Percentiles rank a stretch among this genome's conserved stretches.
Conservation (phyloP, 2,888 invertebrate genomes). For the Meiosimyza platycephala region DNA sequence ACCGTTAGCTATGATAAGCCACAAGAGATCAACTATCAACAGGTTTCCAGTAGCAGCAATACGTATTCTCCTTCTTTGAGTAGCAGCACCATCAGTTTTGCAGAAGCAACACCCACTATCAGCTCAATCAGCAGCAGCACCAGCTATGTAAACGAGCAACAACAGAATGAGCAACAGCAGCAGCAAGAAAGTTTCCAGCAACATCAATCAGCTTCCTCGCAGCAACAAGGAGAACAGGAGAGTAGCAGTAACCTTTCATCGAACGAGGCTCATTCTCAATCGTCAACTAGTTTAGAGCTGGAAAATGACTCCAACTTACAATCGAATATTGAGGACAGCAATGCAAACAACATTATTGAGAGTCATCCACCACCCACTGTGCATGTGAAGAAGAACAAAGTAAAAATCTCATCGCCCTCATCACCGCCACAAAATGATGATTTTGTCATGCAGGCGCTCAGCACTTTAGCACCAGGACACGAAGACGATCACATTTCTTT, state of each 20-base stretch:
- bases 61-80: conserved; percentile 8
- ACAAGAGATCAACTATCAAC: conserved; percentile 32
- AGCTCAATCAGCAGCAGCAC: conserved; percentile 24
- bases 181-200: conserved; percentile 11
- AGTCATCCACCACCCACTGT: conserved; percentile 46
- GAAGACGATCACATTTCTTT: conserved; percentile 50
- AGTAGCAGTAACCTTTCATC: conserved; percentile 14
- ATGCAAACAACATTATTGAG: conserved; percentile 40
- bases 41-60: conserved; percentile 21
- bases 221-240: conserved; percentile 10
- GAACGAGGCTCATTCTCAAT: conserved; percentile 41
- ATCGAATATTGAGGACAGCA: conserved; percentile 42
- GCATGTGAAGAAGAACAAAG: conserved; percentile 59
- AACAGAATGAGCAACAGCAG: background rate
- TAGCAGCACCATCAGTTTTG: conserved; percentile 10
- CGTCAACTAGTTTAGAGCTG: conserved; percentile 48
- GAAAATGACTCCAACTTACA: conserved; percentile 54
- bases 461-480: conserved; percentile 52
- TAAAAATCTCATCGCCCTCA: conserved; percentile 61
- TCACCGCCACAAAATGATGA: conserved; percentile 59
- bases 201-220: conserved; percentile 8
- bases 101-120: background rate
- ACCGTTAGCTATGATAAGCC: conserved; percentile 40
- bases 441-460: conserved; percentile 61
- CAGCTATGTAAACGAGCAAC: conserved; percentile 22